A percentile compares a stretch with the other conserved stretches of the same genome.
Conservation (phyloP, 2,113 vertebrate species). For the Nettapus auritus region DNA sequence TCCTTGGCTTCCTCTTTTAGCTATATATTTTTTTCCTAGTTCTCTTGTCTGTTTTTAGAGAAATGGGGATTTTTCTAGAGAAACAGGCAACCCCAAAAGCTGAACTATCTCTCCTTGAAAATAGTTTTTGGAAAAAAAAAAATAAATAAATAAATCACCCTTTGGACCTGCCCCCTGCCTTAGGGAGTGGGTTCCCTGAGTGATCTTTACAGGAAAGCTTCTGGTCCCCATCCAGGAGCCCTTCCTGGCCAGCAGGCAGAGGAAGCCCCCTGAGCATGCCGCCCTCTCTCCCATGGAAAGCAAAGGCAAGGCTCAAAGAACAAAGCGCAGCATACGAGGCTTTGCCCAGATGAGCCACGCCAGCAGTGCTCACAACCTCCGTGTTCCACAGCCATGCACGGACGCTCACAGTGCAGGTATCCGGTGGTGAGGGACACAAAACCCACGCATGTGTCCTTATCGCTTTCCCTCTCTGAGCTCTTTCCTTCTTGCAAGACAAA, state of each 20-base stretch:
- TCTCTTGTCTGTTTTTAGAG: background rate
- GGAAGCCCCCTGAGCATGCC: fast-evolving
- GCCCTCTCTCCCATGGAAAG: background rate
- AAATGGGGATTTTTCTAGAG: no score
- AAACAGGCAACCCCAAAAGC: background rate
- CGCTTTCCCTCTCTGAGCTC: background rate
- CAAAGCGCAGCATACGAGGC: background rate
- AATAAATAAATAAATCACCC: no score
- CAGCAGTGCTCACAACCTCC: background rate
- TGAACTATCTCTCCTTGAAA: background rate
- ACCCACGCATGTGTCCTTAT: background rate
- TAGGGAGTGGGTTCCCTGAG: background rate
- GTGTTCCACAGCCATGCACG: background rate
- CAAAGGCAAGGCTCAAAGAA: background rate
- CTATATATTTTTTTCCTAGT: background rate
- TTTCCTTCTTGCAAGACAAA: background rate
- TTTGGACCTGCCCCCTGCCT: background rate
- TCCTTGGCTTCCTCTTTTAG: background rate
- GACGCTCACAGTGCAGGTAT: background rate
- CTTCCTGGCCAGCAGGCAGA: background rate
- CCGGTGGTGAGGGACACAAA: background rate
- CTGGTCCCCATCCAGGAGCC: background rate
- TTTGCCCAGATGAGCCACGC: no score
- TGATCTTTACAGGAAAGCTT: background rate
- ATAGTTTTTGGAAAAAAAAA: no score